Conservation (phyloP, 2,797 vertebrate genomes). For the Netta rufina region DNA sequence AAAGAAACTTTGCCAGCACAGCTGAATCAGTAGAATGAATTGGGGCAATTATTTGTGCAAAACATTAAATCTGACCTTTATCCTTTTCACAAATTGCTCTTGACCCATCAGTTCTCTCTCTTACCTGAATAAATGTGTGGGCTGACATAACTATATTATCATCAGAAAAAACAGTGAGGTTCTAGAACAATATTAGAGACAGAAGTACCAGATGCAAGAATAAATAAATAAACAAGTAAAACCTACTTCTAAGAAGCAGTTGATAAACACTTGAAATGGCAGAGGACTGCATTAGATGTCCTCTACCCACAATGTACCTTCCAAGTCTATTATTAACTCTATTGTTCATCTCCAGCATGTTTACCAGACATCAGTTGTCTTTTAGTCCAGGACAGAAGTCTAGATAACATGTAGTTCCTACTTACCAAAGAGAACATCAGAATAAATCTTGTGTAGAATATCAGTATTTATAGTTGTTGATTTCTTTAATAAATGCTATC, state of each 20-base stretch:
- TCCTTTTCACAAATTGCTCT: neutral
- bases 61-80: neutral
- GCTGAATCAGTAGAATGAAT: neutral
- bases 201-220: neutral
- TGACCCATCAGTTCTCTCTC: neutral
- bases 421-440: neutral
- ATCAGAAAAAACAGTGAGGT: neutral
- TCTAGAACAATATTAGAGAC: neutral
- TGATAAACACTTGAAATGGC: neutral
- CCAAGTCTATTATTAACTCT: neutral
- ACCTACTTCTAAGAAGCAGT: neutral
- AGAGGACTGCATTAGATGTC: neutral
- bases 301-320: neutral
- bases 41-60: neutral
- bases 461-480: neutral
- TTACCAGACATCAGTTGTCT: neutral
- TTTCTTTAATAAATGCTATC: neutral
- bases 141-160: neutral
- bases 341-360: neutral
- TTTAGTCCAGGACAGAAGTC: neutral
- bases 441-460: neutral
- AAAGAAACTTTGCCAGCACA: neutral
- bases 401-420: neutral
- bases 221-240: neutral
- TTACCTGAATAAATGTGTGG: neutral